Evolutionary conservation across 2,888 invertebrate genomes (phyloP), one percentile per base, ranked within the genome.

Genomic region (Perithous albicinctus): DNA sequence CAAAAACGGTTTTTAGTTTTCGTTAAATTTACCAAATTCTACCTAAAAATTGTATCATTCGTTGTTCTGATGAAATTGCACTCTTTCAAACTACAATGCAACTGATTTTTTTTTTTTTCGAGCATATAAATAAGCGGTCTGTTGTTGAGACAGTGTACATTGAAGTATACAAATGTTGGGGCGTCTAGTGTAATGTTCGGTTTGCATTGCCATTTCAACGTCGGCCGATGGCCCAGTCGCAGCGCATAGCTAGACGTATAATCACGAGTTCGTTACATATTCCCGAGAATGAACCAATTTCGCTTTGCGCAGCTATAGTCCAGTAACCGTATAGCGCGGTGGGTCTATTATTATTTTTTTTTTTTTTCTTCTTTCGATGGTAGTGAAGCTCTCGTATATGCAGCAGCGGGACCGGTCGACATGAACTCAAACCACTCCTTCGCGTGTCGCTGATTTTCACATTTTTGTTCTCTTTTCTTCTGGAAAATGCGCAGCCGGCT

Each of bases 251-350:
- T 61, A 51, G 59, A 67, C 61, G 48, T 66, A 51, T 80, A 80
- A 80, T 80, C 67, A 75, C 69, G 63, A 54, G 74, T 69, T 81
- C 74, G 73, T 81, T 81, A 69, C 51, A 59, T 78, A 81, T 77
- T 78, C 73, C 69, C 56, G 67, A 66, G 69, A 81, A 81, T 73
- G 20, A 81, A 78, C 77, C 73, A 81, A 81, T 64, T 66, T 67
- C 51, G 63, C 70, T 75, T 32, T 46, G 15, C 46, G 59, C 32
- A 43, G 43, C 29, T 46, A 59, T 41, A 59, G 48, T 51, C 54
- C 23, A 56, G 54, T 26, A 35, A 7, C 7, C 41, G 12, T 43
- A 23, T n/a, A 41, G 10, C 12, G 8, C 5, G 23, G 51, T 41
- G 26, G 8, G 38, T 15, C 18, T 4, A 4, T 8, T 32, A 18